Evolutionary conservation across 2,113 vertebrate species (phyloP), one percentile per base, ranked within the genome.

Genomic region (Platysteira castanea): DNA sequence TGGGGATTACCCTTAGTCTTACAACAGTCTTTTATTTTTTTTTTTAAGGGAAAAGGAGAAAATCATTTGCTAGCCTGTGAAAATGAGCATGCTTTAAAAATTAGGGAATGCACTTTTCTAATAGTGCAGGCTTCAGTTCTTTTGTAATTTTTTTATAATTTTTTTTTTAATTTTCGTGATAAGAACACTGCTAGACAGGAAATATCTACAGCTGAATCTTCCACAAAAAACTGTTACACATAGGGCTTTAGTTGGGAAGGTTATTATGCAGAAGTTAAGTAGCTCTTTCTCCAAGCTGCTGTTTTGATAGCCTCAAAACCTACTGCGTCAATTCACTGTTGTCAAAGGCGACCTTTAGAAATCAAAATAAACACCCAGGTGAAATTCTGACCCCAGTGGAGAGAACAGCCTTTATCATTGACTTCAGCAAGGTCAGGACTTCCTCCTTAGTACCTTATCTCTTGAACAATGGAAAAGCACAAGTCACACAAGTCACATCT

Each of bases 1-100:
- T 92, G 87, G 92, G 97, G 92, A 95, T 90, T 95, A 90, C 95
- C 93, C 86, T 94, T 92, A 78, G 69, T 95, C 90, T 93, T 96
- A 84, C 91, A 95, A 95, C 84, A 96, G 82, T 23, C 18, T 71
- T 91, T 61, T 80, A 13, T n/a, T 50, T 52, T 24, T 42, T 39
- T 33, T 50, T 74, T 49, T 28, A 37, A 57, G 44, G 37, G 77
- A 76, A 82, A 83, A 87, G 64, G 80, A 94, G 74, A 80, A 96
- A 93, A 91, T 63, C 7, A 77, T 96, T 64, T 94, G 44, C 86
- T 67, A 90, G 42, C 31, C 46, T 84, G 46, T 85, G 47, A 94
- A 97, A 97, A 91, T 84, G 49, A 89, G 17, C 41, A 71, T 93
- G 59, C 57, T 93, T 79, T 85, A 84, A 88, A 97, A 74, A 95